phyloP scores from a whole-genome alignment of 2,888 invertebrate genomes.

The Drosophila recens region DNA sequence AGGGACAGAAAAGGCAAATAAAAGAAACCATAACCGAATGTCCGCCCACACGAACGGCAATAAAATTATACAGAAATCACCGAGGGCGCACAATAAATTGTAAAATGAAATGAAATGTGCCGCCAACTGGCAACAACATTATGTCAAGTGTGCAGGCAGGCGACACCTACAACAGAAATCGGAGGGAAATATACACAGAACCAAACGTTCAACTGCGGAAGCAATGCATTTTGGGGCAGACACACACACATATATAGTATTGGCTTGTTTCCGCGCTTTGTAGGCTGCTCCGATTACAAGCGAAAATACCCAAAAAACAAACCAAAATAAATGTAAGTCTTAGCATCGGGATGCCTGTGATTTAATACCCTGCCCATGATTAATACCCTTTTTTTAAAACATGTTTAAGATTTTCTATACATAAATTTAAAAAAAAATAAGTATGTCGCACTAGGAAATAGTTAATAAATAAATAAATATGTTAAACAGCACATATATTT shows the following conservation, averaged over 20 bases:
- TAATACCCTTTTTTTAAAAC: too few relatives aligned
- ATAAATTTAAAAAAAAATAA: too few relatives aligned
- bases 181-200: conserved; percentile 13
- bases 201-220: conserved; percentile 54
- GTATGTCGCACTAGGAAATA: too few relatives aligned
- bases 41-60: conserved; percentile 57
- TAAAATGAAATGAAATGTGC: conserved; percentile 60
- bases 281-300: conserved; percentile 56
- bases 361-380: background rate
- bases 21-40: conserved; percentile 42
- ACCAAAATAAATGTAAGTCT: background rate
- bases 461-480: too few relatives aligned
- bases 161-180: conserved; percentile 62
- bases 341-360: background rate
- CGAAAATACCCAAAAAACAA: conserved; percentile 18
- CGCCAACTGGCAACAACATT: conserved; percentile 63
- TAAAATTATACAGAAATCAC: conserved; percentile 64
- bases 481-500: too few relatives aligned
- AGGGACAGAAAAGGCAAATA: conserved; percentile 6
- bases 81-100: conserved; percentile 62
- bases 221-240: conserved; percentile 53
- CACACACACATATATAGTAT: conserved; percentile 6
- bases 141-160: conserved; percentile 61
- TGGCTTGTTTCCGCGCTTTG: conserved; percentile 45
- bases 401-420: too few relatives aligned